phyloP scores from a whole-genome alignment of 2,797 vertebrate genomes.

The Falco naumanni region DNA sequence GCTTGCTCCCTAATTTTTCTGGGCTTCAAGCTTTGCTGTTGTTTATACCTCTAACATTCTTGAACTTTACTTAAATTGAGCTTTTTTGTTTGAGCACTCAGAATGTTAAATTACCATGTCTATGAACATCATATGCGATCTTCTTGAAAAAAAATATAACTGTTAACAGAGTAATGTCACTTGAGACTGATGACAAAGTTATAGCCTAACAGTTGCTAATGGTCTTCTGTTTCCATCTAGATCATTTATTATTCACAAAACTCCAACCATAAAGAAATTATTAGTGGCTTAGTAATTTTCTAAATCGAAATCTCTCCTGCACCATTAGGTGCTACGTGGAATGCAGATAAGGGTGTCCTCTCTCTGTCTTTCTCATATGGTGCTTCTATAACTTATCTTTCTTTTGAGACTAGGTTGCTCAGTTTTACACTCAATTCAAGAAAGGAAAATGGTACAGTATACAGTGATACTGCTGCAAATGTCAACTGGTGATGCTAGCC shows the following conservation, averaged over 20 bases:
- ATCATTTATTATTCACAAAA: neutral
- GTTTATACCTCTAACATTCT: neutral
- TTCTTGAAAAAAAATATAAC: neutral
- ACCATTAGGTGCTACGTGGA: neutral
- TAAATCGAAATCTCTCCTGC: neutral
- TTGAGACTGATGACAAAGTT: neutral
- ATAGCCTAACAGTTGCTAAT: neutral
- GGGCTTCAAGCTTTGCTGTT: neutral
- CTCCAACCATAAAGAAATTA: neutral
- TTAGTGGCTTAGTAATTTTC: neutral
- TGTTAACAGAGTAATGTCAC: neutral
- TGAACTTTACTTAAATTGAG: neutral
- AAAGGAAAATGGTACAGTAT: neutral
- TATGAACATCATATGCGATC: neutral
- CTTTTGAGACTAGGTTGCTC: neutral
- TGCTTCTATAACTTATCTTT: neutral
- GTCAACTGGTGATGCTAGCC: neutral
- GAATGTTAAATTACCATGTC: neutral
- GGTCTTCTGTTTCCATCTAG: neutral
- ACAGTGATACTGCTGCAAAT: neutral
- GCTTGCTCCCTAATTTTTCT: neutral
- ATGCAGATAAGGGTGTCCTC: neutral
- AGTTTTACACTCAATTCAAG: neutral
- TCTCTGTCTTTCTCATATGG: neutral
- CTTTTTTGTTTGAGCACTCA: neutral